Percentiles rank a stretch among this genome's conserved stretches.
These are phyloP conservation scores for Toxonevra muliebris DNA, from an alignment of 2,888 invertebrate species.

Conservation along the genomic window DNA sequence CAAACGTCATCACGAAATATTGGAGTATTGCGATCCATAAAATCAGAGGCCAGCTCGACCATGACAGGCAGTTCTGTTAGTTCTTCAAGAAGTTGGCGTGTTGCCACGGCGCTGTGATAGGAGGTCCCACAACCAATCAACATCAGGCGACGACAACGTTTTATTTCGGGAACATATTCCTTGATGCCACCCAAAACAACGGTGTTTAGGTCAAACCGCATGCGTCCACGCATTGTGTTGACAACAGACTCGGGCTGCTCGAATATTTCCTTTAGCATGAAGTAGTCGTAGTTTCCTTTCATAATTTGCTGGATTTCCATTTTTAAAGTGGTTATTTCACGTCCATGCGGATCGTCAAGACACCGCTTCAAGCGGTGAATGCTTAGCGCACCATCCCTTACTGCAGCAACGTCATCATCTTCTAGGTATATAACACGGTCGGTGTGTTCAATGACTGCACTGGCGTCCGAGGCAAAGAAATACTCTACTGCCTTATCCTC, in stretches of 20 bases:
- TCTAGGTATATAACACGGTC: conserved; percentile 97
- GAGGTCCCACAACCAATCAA: conserved; percentile 99
- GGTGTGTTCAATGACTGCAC: conserved; percentile 98
- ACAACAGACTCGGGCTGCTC: conserved; percentile 99
- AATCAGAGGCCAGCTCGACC: conserved; percentile 98
- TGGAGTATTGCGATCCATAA: conserved; percentile 96
- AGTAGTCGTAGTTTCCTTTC: conserved; percentile 98
- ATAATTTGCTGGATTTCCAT: conserved; percentile 99
- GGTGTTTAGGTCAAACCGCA: conserved; percentile 87
- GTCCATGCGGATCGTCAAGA: conserved; percentile 82
- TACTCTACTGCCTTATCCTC: conserved; percentile 96
- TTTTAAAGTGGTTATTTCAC: conserved; percentile 96
- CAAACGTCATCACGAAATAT: conserved; percentile 99
- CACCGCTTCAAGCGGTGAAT: conserved; percentile 91
- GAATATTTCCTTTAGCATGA: conserved; percentile 99
- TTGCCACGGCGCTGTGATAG: conserved; percentile 99
- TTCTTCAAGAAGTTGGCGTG: conserved; percentile 94
- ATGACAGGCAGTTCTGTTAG: conserved; percentile 98
- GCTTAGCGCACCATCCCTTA: conserved; percentile 90
- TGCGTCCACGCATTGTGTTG: conserved; percentile 98
- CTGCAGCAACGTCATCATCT: conserved; percentile 96
- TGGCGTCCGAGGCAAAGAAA: conserved; percentile 99
- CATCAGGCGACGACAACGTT: conserved; percentile 94
- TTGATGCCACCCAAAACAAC: conserved; percentile 97
- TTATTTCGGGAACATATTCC: conserved; percentile 97